Evolutionary conservation across 2,888 invertebrate species (phyloP).

Genomic region (Euspilapteryx auroguttella): DNA sequence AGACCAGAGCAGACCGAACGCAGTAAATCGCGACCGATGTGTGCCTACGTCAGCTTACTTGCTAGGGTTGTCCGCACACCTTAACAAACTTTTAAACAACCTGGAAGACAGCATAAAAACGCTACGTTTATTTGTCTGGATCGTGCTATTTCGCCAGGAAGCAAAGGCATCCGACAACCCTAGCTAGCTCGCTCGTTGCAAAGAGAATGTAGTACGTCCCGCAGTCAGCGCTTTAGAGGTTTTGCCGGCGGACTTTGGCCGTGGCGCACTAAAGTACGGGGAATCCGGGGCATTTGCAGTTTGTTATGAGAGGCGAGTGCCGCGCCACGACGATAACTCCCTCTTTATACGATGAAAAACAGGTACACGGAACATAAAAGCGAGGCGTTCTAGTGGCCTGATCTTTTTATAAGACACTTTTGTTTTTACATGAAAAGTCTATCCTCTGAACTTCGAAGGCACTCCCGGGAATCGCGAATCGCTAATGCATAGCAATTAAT

Average conservation of each 20-base stretch:
- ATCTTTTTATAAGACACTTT: no score
- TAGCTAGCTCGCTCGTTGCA: not conserved
- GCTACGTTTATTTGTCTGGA: no score
- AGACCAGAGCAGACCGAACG: no score
- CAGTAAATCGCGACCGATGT: no score
- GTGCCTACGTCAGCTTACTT: constrained; percentile 11
- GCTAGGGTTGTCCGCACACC: no score
- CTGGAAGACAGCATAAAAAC: no score
- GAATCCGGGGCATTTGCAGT: constrained; percentile 52
- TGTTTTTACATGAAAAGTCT: no score
- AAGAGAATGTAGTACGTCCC: constrained; percentile 13
- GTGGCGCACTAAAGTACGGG: constrained; percentile 38
- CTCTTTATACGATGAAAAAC: constrained; percentile 34
- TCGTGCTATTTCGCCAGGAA: no score
- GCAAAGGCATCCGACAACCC: not conserved
- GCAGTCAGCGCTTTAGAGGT: constrained; percentile 51
- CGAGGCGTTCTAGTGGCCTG: no score
- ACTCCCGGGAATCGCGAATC: no score
- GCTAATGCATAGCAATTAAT: no score
- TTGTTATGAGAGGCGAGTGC: constrained; percentile 37
- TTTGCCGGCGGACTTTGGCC: constrained; percentile 28
- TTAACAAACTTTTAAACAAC: constrained; percentile 6
- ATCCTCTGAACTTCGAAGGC: no score
- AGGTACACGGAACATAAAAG: constrained; percentile 21
- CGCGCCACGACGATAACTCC: constrained; percentile 27